Evolutionary conservation across 2,888 invertebrate species (phyloP).

Genomic region (Schizaphis graminum): DNA sequence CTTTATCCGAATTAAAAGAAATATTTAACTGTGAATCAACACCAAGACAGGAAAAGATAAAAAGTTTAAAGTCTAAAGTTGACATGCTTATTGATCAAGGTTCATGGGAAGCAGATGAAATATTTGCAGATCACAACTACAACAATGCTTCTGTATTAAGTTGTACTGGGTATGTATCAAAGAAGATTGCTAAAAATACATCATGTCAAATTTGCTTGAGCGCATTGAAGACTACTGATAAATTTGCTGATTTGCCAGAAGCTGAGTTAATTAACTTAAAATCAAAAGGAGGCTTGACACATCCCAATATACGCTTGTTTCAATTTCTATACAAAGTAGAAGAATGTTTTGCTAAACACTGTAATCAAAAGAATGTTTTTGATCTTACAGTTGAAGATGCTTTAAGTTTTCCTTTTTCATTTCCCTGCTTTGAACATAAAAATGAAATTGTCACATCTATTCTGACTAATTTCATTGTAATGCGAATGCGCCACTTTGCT

Average conservation of each 20-base stretch:
- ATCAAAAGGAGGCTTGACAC: neutral
- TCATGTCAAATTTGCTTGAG: neutral
- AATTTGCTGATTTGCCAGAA: neutral
- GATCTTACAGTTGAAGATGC: no score
- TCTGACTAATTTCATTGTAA: no score
- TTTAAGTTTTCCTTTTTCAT: no score
- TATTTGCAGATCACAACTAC: neutral
- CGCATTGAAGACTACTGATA: neutral
- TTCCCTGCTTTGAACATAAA: no score
- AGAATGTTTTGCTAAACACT: neutral
- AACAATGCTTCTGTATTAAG: neutral
- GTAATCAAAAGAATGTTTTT: neutral
- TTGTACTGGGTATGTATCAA: slow-evolving; percentile 11
- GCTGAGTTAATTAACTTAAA: neutral
- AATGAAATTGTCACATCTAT: no score
- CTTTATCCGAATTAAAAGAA: neutral
- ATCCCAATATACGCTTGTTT: neutral
- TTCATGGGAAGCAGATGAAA: neutral
- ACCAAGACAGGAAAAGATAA: neutral
- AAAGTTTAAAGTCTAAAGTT: neutral
- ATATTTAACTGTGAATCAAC: neutral
- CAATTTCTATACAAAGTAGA: neutral
- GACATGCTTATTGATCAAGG: neutral
- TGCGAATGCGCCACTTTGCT: no score
- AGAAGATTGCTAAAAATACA: neutral